A percentile compares a stretch with the other conserved stretches of the same genome.
These are phyloP conservation scores for Eupithecia tripunctaria DNA, from an alignment of 2,888 invertebrate genomes.

Conservation along the genomic window DNA sequence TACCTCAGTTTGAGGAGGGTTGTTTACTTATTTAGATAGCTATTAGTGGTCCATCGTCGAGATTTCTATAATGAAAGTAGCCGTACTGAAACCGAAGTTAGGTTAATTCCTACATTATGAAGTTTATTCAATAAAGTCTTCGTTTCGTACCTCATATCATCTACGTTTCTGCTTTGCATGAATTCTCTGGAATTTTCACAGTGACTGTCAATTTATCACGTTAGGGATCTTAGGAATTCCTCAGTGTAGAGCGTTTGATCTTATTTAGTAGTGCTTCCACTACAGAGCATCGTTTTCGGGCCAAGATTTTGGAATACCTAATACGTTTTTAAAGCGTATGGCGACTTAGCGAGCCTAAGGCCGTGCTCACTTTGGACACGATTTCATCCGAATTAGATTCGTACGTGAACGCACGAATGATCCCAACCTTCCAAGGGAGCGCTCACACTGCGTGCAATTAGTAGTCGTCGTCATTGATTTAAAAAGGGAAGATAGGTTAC, in stretches of 20 bases:
- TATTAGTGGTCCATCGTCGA: constrained; percentile 37
- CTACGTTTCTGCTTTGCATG: neutral
- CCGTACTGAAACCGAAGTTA: constrained; percentile 9
- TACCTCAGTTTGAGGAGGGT: constrained; percentile 49
- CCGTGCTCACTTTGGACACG: too few relatives aligned
- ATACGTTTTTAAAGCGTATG: neutral
- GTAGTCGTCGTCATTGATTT: too few relatives aligned
- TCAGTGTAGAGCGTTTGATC: constrained; percentile 22
- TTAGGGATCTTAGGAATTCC: constrained; percentile 11
- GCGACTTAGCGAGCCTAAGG: neutral
- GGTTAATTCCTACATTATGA: constrained; percentile 8
- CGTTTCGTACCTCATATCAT: neutral
- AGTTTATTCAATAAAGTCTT: constrained; percentile 11
- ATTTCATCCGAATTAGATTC: too few relatives aligned
- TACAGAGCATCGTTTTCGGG: neutral
- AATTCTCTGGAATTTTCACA: constrained; percentile 2
- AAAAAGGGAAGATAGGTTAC: too few relatives aligned
- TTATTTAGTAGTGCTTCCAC: constrained; percentile 4
- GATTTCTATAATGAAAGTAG: constrained; percentile 30
- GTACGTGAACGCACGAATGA: too few relatives aligned
- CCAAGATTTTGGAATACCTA: neutral
- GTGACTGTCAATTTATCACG: constrained; percentile 20
- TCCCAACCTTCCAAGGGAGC: too few relatives aligned
- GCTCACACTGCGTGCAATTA: too few relatives aligned
- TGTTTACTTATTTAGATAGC: constrained; percentile 44